Evolutionary conservation across 2,888 invertebrate genomes (phyloP).

Genomic region (Mesorhabditis sp.): DNA sequence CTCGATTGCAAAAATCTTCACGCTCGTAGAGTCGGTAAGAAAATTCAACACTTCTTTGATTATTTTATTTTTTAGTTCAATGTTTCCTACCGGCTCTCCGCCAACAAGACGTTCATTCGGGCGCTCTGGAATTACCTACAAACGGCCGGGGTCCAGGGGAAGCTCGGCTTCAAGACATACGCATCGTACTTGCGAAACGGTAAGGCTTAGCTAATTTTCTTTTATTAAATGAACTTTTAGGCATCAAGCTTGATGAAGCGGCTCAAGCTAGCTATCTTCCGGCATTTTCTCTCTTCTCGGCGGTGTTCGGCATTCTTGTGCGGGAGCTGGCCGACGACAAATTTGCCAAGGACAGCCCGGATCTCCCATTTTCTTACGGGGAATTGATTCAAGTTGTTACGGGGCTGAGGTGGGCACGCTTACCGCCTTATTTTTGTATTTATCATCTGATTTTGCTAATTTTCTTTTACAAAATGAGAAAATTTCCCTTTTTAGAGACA

Average conservation of each 20-base stretch:
- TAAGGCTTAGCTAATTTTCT: background rate
- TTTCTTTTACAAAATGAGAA: background rate
- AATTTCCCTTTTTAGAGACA: constrained; percentile 60
- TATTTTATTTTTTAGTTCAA: no score
- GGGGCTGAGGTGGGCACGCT: background rate
- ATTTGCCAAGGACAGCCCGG: background rate
- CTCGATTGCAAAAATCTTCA: no score
- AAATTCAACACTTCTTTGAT: no score
- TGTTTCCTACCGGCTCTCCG: no score
- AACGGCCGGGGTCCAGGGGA: background rate
- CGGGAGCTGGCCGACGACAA: background rate
- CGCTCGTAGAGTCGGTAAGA: no score
- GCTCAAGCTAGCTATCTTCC: background rate
- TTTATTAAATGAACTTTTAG: background rate
- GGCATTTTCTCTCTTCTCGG: background rate
- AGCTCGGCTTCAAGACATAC: background rate
- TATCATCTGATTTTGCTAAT: background rate
- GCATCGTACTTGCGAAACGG: background rate
- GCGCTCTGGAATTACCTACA: background rate
- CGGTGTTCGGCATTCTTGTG: background rate
- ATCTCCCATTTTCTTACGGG: background rate
- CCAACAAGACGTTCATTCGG: background rate
- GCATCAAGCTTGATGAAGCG: background rate
- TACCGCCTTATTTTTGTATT: background rate
- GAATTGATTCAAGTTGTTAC: background rate